Evolutionary conservation across 2,888 invertebrate genomes (phyloP).

Genomic region (Platynereis dumerilii): DNA sequence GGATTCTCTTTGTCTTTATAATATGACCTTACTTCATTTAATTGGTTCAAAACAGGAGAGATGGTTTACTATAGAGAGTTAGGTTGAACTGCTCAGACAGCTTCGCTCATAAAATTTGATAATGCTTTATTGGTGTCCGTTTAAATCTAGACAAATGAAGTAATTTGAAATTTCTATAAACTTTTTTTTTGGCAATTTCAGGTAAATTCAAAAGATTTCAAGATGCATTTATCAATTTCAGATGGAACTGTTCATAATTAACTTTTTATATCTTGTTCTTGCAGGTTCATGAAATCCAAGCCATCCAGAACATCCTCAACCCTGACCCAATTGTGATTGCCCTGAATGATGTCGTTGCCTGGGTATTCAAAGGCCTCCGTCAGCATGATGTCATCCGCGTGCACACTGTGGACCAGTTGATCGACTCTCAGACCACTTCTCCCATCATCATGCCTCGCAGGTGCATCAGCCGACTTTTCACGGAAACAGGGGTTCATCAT

Average conservation of each 20-base stretch:
- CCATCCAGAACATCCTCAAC: constrained; percentile 44
- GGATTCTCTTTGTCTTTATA: too few species aligned
- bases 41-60: too few species aligned
- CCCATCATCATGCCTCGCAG: constrained; percentile 45
- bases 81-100: too few species aligned
- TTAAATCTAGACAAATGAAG: too few species aligned
- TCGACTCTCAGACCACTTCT: constrained; percentile 43
- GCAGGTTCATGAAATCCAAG: constrained; percentile 59
- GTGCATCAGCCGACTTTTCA: constrained; percentile 54
- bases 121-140: too few species aligned
- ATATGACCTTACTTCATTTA: too few species aligned
- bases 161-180: too few species aligned
- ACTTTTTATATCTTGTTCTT: constrained; percentile 4
- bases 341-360: constrained; percentile 60
- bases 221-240: constrained; percentile 4
- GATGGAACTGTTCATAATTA: too few species aligned
- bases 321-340: constrained; percentile 58
- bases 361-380: constrained; percentile 56
- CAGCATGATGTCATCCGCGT: constrained; percentile 50
- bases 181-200: too few species aligned
- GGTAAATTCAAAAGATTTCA: too few species aligned
- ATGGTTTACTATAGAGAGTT: too few species aligned
- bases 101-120: too few species aligned
- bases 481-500: constrained; percentile 54
- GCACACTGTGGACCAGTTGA: constrained; percentile 44